A percentile compares a stretch with the other conserved stretches of the same genome.
Conservation (phyloP, 53 echinoderm and acorn worm species). For the Antedon mediterranea region DNA sequence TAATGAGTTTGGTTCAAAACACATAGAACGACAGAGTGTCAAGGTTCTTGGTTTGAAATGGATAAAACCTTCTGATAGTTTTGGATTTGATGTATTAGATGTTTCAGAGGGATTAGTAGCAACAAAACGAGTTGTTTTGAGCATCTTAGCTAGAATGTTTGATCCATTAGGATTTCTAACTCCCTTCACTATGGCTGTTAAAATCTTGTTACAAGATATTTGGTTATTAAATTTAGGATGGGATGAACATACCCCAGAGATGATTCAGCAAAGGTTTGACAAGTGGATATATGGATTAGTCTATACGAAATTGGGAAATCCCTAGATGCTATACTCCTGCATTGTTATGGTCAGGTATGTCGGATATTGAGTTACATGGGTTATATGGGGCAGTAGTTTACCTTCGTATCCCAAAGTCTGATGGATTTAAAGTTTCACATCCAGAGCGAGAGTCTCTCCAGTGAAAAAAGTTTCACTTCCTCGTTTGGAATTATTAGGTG, state of each 20-base stretch:
- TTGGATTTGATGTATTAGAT: too few relatives aligned
- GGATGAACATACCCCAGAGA: not conserved
- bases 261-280: not conserved
- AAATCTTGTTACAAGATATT: constrained; percentile 1
- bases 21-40: too few relatives aligned
- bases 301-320: not conserved
- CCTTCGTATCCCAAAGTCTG: constrained; percentile 4
- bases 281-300: constrained; percentile 8
- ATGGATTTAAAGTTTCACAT: not conserved
- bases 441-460: constrained; percentile 8
- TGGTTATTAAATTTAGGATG: not conserved
- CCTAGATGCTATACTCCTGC: not conserved
- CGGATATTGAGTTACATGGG: constrained; percentile 3
- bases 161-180: constrained; percentile 1
- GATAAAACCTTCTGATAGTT: too few relatives aligned
- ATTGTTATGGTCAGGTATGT: constrained; percentile 1
- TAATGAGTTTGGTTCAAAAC: too few relatives aligned
- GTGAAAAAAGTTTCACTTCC: constrained; percentile 11
- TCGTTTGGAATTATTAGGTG: constrained; percentile 4
- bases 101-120: too few relatives aligned
- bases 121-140: too few relatives aligned
- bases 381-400: constrained; percentile 21
- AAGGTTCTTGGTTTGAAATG: too few relatives aligned
- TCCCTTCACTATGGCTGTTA: constrained; percentile 10
- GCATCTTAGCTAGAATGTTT: constrained; percentile 2